Percentiles rank a stretch among this genome's conserved stretches.
Conservation (phyloP, 2,888 invertebrate genomes). For the Tinea semifulvella region DNA sequence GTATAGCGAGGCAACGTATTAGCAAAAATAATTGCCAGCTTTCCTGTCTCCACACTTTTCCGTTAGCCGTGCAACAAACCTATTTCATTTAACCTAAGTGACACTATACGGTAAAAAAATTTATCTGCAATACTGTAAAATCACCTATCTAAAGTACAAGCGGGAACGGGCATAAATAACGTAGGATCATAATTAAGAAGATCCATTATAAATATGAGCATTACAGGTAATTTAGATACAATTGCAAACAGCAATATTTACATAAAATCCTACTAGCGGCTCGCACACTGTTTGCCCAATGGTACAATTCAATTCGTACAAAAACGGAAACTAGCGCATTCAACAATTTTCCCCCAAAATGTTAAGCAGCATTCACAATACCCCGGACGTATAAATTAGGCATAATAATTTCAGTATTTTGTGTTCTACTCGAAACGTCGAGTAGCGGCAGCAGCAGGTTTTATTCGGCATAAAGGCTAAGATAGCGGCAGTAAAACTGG, state of each 20-base stretch:
- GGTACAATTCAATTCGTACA: constrained; percentile 1
- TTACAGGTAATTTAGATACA: no score
- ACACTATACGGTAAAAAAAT: no score
- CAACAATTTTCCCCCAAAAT: constrained; percentile 9
- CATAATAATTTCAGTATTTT: constrained; percentile 11
- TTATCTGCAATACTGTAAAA: no score
- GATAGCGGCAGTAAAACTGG: constrained; percentile 54
- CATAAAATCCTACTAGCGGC: background rate
- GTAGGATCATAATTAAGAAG: no score
- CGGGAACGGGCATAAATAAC: no score
- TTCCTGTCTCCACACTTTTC: no score
- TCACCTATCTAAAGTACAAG: no score
- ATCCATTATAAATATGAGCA: no score
- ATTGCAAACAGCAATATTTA: background rate
- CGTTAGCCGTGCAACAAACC: no score
- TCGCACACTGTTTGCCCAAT: background rate
- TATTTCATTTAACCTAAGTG: no score
- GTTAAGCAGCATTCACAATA: constrained; percentile 4
- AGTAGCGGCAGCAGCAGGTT: constrained; percentile 36
- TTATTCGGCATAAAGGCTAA: constrained; percentile 57
- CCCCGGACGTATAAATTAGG: constrained; percentile 9
- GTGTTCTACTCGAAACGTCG: constrained; percentile 7
- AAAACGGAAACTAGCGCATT: constrained; percentile 8
- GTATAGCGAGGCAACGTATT: no score
- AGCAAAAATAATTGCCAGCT: no score